These are phyloP conservation scores for Ibycter americanus DNA, from an alignment of 2,797 vertebrate species.

Conservation along the genomic window DNA sequence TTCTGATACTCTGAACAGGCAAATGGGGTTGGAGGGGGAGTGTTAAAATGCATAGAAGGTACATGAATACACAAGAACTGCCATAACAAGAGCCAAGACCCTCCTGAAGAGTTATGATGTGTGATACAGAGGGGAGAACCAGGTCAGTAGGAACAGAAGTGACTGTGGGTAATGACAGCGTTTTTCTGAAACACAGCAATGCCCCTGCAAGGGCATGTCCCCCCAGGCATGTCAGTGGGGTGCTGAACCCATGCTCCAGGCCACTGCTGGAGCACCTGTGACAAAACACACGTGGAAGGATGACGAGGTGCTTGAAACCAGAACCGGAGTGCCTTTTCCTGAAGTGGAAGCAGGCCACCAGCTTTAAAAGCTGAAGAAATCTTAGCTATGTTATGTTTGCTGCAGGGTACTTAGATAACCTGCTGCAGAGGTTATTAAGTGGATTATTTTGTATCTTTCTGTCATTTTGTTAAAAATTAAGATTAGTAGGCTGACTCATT, in stretches of 20 bases:
- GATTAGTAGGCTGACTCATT: background rate
- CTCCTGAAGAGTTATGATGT: background rate
- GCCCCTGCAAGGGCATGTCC: background rate
- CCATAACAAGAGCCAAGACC: background rate
- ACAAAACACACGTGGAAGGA: background rate
- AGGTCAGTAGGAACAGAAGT: background rate
- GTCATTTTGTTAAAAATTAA: background rate
- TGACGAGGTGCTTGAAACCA: background rate
- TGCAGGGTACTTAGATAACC: background rate
- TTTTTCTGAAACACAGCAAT: background rate
- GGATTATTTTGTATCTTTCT: background rate
- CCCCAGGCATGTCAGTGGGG: fast-evolving
- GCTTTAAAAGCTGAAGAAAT: background rate
- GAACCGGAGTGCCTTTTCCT: background rate
- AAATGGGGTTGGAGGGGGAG: fast-evolving
- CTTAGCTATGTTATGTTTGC: background rate
- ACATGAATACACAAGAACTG: background rate
- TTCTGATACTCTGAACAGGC: background rate
- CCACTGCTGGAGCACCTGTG: background rate
- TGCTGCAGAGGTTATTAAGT: background rate
- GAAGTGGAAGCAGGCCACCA: background rate
- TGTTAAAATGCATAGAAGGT: background rate
- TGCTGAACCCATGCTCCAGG: background rate
- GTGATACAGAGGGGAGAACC: background rate
- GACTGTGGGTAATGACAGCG: background rate